Percentiles rank a stretch among this genome's conserved stretches.
These are phyloP conservation scores for Drosophila neonasuta DNA, from an alignment of 2,888 invertebrate species.

Conservation along the genomic window DNA sequence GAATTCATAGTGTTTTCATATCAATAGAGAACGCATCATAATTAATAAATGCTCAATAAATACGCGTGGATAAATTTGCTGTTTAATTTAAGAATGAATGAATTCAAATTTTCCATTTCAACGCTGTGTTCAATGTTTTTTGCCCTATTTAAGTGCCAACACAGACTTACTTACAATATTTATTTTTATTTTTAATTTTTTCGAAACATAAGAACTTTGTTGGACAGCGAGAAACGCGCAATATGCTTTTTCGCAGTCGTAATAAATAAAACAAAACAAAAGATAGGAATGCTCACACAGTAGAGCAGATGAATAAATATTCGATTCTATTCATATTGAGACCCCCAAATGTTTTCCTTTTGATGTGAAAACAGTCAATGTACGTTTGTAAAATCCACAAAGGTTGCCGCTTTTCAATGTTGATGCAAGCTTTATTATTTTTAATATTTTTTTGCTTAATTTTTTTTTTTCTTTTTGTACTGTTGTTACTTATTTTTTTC, in stretches of 20 bases:
- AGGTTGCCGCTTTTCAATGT: constrained; percentile 18
- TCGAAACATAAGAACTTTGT: not conserved
- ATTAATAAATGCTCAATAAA: not conserved
- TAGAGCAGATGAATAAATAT: constrained; percentile 41
- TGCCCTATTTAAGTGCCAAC: not conserved
- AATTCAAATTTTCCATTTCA: not conserved
- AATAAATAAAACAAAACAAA: constrained; percentile 1
- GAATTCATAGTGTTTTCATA: no score
- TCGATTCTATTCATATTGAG: constrained; percentile 25
- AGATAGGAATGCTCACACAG: constrained; percentile 4
- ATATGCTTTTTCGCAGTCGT: not conserved
- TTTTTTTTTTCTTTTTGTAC: constrained; percentile 3
- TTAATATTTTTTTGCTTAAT: not conserved
- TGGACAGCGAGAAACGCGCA: not conserved
- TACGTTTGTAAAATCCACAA: constrained; percentile 32
- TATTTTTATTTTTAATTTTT: not conserved
- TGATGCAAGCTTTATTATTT: constrained; percentile 18
- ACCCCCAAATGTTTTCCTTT: constrained; percentile 37
- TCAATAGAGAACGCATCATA: no score
- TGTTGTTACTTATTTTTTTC: not conserved
- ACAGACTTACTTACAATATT: not conserved
- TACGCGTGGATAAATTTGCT: not conserved
- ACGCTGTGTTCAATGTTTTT: not conserved
- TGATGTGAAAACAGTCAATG: constrained; percentile 27
- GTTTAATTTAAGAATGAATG: not conserved